Conservation (phyloP, 1,140 invertebrate species). For the Brachionus asplanchnoidis region DNA sequence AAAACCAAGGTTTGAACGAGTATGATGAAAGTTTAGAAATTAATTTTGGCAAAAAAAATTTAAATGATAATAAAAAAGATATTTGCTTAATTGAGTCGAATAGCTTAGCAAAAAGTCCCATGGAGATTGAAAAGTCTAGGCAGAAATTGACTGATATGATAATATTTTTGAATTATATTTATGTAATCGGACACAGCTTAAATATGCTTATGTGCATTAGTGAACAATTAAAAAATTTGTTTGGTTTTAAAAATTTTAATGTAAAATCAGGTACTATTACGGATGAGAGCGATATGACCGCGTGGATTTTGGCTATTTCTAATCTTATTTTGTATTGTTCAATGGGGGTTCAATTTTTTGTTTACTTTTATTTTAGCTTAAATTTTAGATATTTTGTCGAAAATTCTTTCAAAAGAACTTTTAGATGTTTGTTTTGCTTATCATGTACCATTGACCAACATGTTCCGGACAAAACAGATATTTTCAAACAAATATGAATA, state of each 20-base stretch:
- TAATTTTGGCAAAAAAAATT: background rate
- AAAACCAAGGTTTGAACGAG: background rate
- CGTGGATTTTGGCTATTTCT: background rate
- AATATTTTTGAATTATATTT: background rate
- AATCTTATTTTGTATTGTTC: background rate
- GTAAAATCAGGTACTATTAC: background rate
- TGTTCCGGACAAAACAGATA: background rate
- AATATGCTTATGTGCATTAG: background rate
- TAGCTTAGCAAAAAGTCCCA: background rate
- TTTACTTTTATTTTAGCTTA: conserved; percentile 12
- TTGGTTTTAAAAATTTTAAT: background rate
- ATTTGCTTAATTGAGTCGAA: background rate
- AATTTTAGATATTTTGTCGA: conserved; percentile 26
- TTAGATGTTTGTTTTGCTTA: background rate
- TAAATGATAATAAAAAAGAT: background rate
- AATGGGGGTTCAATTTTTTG: background rate
- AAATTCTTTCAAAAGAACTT: background rate
- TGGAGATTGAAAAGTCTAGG: conserved; percentile 3
- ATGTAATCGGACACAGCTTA: background rate
- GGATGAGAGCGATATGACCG: background rate
- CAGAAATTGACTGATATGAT: conserved; percentile 10
- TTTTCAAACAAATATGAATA: background rate
- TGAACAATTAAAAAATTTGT: conserved; percentile 14
- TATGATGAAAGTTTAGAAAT: background rate
- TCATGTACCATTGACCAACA: background rate